phyloP scores from a whole-genome alignment of 2,797 vertebrate genomes.

The Lithobates pipiens region DNA sequence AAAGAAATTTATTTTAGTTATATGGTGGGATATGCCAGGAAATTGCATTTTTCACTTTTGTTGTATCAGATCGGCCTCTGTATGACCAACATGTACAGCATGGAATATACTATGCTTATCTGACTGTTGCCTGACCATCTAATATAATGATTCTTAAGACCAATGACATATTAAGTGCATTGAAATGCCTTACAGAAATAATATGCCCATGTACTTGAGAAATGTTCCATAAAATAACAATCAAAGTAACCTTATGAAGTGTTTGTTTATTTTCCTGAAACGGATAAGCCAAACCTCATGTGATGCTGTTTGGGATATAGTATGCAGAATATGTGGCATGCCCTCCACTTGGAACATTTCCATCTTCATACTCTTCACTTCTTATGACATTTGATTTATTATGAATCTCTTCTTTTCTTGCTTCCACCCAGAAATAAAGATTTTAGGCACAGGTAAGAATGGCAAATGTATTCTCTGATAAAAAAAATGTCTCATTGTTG shows the following conservation, averaged over 20 bases:
- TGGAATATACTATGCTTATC: neutral
- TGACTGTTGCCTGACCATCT: neutral
- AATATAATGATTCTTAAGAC: neutral
- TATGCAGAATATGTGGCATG: slow-evolving; percentile 33
- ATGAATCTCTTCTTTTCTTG: slow-evolving; percentile 74
- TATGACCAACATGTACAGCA: neutral
- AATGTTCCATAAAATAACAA: slow-evolving; percentile 34
- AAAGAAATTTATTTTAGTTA: too few species aligned
- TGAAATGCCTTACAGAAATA: neutral
- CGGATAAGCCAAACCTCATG: neutral
- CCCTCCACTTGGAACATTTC: slow-evolving; percentile 63
- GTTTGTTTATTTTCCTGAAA: slow-evolving; percentile 31
- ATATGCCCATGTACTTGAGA: neutral
- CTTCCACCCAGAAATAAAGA: slow-evolving; percentile 96
- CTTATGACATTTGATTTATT: slow-evolving; percentile 71
- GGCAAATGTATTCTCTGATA: neutral
- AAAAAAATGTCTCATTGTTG: neutral
- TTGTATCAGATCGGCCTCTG: neutral
- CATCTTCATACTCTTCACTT: slow-evolving; percentile 12
- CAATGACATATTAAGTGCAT: neutral
- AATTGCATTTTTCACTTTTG: neutral
- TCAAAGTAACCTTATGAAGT: slow-evolving; percentile 26
- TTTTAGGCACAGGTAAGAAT: slow-evolving; percentile 99
- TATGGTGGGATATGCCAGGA: neutral
- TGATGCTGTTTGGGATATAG: slow-evolving; percentile 14